Evolutionary conservation across 2,113 vertebrate genomes (phyloP).

Genomic region (Cephalopholis sonnerati): DNA sequence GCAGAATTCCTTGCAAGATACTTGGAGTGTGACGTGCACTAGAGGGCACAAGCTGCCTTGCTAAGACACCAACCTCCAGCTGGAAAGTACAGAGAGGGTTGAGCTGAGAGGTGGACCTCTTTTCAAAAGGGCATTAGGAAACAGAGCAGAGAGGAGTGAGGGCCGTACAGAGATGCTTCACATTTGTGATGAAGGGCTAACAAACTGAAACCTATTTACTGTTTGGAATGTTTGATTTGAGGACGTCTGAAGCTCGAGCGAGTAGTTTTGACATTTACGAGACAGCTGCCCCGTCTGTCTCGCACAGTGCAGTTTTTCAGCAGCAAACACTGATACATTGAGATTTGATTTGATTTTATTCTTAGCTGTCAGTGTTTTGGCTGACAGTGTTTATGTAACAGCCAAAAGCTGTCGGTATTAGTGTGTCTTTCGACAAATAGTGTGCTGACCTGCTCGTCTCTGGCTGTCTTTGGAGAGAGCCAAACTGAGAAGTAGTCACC

Average conservation of each 20-base stretch:
- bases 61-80: constrained; percentile 46
- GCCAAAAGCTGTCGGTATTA: constrained; percentile 31
- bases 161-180: constrained; percentile 9
- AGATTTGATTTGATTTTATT: constrained; percentile 17
- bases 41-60: constrained; percentile 82
- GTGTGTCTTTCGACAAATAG: constrained; percentile 37
- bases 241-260: not conserved
- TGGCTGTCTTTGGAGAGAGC: constrained; percentile 6
- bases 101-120: constrained; percentile 18
- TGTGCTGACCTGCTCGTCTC: constrained; percentile 29
- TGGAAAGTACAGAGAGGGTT: constrained; percentile 30
- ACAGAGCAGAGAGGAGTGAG: constrained; percentile 9
- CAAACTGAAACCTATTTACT: constrained; percentile 28
- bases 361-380: constrained; percentile 28
- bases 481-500: not conserved
- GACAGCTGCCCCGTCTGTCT: not conserved
- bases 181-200: constrained; percentile 15
- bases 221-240: constrained; percentile 14
- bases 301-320: not conserved
- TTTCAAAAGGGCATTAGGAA: constrained; percentile 1
- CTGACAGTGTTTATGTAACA: constrained; percentile 21
- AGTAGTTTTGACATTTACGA: constrained; percentile 6
- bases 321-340: constrained; percentile 6
- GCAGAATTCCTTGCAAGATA: constrained; percentile 10
- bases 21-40: constrained; percentile 66